A percentile compares a stretch with the other conserved stretches of the same genome.
These are phyloP conservation scores for Falcaria lacertinaria DNA, from an alignment of 2,888 invertebrate species.

Conservation along the genomic window DNA sequence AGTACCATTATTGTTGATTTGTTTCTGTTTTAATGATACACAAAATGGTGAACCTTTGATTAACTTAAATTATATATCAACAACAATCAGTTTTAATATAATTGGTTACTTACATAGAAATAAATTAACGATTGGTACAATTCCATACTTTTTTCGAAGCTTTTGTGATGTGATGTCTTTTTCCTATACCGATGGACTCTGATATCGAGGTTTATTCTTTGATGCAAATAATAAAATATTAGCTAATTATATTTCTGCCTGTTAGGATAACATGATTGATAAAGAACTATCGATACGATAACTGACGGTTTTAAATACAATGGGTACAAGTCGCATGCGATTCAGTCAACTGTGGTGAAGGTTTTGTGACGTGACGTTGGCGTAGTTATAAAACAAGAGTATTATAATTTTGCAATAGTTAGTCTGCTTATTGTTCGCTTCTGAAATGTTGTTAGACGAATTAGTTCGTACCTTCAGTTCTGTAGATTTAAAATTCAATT, in stretches of 20 bases:
- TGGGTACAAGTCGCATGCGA: slow-evolving; percentile 64
- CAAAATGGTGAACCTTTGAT: too few species aligned
- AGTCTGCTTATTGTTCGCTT: slow-evolving; percentile 69
- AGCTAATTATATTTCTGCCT: slow-evolving; percentile 33
- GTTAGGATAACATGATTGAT: slow-evolving; percentile 24
- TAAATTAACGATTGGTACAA: slow-evolving; percentile 51
- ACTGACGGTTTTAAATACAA: slow-evolving; percentile 5
- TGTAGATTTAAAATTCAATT: slow-evolving; percentile 45
- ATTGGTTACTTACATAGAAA: too few species aligned
- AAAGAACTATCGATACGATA: not conserved
- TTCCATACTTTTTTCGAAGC: slow-evolving; percentile 60
- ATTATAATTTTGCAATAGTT: slow-evolving; percentile 60
- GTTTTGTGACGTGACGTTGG: slow-evolving; percentile 61
- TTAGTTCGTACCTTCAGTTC: slow-evolving; percentile 57
- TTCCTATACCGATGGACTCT: not conserved
- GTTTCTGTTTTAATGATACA: not conserved
- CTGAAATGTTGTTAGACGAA: slow-evolving; percentile 55
- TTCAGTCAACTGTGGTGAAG: slow-evolving; percentile 59
- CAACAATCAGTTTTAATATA: too few species aligned
- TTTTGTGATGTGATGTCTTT: slow-evolving; percentile 76
- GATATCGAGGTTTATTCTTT: slow-evolving; percentile 14
- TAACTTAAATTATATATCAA: too few species aligned
- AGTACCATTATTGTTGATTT: slow-evolving; percentile 46
- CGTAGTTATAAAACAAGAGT: slow-evolving; percentile 44
- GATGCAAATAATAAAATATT: slow-evolving; percentile 16